Evolutionary conservation across 1,140 invertebrate genomes (phyloP), one percentile per base, ranked within the genome.

Genomic region (Diabrotica virgifera): DNA sequence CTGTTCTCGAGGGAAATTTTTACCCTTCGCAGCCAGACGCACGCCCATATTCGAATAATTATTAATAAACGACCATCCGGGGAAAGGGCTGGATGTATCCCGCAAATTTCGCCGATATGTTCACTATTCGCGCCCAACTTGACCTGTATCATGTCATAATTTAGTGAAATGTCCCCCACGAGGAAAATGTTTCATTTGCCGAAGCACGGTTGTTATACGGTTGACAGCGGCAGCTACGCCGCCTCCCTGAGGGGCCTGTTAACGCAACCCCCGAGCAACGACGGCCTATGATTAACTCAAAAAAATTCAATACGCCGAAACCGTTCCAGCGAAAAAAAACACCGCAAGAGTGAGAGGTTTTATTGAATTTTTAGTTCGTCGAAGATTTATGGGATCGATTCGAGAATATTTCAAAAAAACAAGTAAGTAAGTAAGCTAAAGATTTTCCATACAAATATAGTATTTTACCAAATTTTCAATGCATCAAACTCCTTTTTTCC

Each of bases 21-120:
- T 46, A 46, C 40, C 40, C n/a, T 46, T 10, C 40, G 40, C 8
- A 2, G 4, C 24, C 24, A 24, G 24, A 24, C 24, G 40, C n/a
- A 46, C 40, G 40, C 40, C 40, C n/a, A 8, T 46, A 46, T 46
- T 46, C 40, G 40, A 0, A n/a, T 46, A 46, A 46, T 46, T 46
- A 46, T 46, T 46, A 46, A 46, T 46, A 46, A 46, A 46, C 40
- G 40, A 46, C 40, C 40, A n/a, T 46, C 40, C 40, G n/a, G 40
- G 40, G 40, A 46, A 10, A 46, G 40, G n/a, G 40, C 8, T n/a
- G 4, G 40, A 46, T 46, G 40, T 46, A 46, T 3, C 3, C 40
- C 40, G n/a, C 40, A 46, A 46, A 46, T 46, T 46, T 46, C 40
- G 3, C 8, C 40, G 40, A 46, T 46, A 8, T 46, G 40, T 46